These are phyloP conservation scores for Acleris literana DNA, from an alignment of 2,888 invertebrate genomes.

Conservation along the genomic window DNA sequence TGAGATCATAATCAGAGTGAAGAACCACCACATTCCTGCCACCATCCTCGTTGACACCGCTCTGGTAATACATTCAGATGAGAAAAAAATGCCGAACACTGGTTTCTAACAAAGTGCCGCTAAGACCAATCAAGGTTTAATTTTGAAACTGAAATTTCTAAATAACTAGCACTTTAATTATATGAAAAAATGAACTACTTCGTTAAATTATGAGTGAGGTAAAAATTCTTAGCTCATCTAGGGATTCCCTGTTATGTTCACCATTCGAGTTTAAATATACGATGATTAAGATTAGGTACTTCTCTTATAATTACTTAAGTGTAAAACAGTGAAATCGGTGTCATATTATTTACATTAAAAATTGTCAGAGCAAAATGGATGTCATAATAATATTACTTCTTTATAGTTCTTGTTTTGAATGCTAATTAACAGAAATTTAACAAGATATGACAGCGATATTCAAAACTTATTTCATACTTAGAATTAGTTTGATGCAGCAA, in stretches of 20 bases:
- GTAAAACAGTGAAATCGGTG: constrained; percentile 13
- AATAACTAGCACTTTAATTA: background rate
- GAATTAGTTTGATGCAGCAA: constrained; percentile 79
- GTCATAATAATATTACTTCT: no score
- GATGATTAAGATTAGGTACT: background rate
- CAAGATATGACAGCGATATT: constrained; percentile 55
- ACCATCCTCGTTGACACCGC: constrained; percentile 95
- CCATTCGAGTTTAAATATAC: background rate
- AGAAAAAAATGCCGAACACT: background rate
- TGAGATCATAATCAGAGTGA: constrained; percentile 97
- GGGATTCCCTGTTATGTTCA: background rate
- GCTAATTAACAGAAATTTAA: no score
- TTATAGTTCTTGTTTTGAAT: no score
- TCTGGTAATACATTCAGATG: constrained; percentile 66
- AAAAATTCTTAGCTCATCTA: constrained; percentile 17
- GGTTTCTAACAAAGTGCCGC: background rate
- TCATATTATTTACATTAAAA: constrained; percentile 1
- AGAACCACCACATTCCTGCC: constrained; percentile 98
- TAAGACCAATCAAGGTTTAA: background rate
- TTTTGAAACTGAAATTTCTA: background rate
- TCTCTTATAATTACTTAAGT: background rate
- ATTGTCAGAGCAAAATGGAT: no score
- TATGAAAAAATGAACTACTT: background rate
- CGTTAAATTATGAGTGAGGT: background rate
- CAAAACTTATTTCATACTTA: constrained; percentile 45